Conservation (phyloP, 2,888 invertebrate genomes). For the Onchidella celtica region DNA sequence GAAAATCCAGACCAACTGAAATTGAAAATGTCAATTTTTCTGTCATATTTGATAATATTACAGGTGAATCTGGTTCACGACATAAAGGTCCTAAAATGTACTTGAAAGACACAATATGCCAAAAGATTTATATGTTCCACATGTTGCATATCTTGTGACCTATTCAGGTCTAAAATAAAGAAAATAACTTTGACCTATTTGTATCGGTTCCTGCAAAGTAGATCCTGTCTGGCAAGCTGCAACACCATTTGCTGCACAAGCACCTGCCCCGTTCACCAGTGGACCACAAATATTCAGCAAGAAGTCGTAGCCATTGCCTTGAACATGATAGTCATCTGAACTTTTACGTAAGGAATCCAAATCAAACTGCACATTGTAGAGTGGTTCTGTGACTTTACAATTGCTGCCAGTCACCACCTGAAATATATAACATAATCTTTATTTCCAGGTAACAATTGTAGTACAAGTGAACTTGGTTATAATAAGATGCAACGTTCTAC, state of each 20-base stretch:
- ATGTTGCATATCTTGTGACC: no score
- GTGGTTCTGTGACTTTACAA: constrained; percentile 73
- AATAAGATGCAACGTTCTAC: no score
- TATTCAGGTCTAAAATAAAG: no score
- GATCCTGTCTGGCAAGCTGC: constrained; percentile 64
- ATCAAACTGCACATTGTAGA: constrained; percentile 73
- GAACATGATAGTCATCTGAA: constrained; percentile 65
- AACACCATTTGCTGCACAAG: constrained; percentile 50
- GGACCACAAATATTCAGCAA: constrained; percentile 73
- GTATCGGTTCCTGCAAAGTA: constrained; percentile 50
- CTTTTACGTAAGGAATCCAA: constrained; percentile 65
- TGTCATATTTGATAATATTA: no score
- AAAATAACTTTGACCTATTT: constrained; percentile 66
- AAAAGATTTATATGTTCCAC: no score
- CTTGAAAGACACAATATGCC: no score
- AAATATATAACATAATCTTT: background rate
- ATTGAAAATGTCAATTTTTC: no score
- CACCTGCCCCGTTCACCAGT: constrained; percentile 54
- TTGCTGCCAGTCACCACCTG: constrained; percentile 59
- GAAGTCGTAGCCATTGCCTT: constrained; percentile 62
- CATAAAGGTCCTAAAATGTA: no score
- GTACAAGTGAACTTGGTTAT: no score
- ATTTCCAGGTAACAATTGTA: no score
- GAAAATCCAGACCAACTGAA: no score
- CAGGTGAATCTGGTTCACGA: no score